Evolutionary conservation across 2,113 vertebrate genomes (phyloP), one percentile per base, ranked within the genome.

Genomic region (Cryptomyrus ogoouensis): DNA sequence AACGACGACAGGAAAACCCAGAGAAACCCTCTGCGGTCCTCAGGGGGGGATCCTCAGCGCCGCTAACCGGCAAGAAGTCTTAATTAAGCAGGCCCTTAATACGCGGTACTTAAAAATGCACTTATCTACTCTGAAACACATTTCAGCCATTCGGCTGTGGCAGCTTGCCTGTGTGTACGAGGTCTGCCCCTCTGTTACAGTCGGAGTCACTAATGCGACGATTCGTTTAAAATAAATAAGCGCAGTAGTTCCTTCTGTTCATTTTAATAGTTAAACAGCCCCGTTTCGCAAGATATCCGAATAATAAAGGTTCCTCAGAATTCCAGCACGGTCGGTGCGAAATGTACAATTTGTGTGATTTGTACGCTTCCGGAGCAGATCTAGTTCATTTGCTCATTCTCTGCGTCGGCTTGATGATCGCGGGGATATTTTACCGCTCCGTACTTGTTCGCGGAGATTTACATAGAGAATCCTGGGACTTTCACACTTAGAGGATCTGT

Each of bases 401-500:
- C 86, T 87, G 2, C 83, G 89, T 89, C 92, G 92, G 94, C 92
- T 93, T 46, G 89, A 87, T 91, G 93, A 92, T 93, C 92, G 92
- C 83, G 88, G 90, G 46, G 93, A 91, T 92, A 42, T 91, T 91
- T 80, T 62, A 85, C 91, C 88, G 88, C 83, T 47, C 90, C 50
- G 88, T 83, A 90, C 92, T 90, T 87, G 91, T 89, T 93, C 92
- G 91, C 66, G 1, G 52, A 93, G 93, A 95, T 96, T 96, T 95
- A 94, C 95, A 93, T 94, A 94, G 93, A 83, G 92, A 89, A 95
- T 93, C 91, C 90, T 42, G 93, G 93, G 92, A 94, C 87, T 80
- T 89, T 89, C 56, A 17, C 58, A 44, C 88, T 92, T 92, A 95
- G 95, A 95, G 95, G 94, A 91, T 95, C 93, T 95, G 94, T 96